These are phyloP conservation scores for Chelonia mydas DNA, from an alignment of 2,797 vertebrate genomes.

Conservation along the genomic window DNA sequence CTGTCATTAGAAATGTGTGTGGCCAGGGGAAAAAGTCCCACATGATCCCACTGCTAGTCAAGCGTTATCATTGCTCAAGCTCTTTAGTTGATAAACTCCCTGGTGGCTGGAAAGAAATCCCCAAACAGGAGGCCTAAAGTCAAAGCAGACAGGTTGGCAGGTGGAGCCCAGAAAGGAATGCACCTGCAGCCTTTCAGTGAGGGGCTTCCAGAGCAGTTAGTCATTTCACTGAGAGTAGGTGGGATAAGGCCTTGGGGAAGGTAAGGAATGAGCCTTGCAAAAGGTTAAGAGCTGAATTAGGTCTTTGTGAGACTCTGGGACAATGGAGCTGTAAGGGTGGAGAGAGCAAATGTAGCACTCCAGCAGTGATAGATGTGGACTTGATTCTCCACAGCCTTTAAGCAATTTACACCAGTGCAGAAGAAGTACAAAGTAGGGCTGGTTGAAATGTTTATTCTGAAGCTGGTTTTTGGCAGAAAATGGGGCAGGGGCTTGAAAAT, in stretches of 20 bases:
- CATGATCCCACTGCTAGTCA: constrained; percentile 50
- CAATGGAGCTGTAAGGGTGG: not conserved
- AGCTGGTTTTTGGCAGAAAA: not conserved
- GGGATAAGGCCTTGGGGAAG: not conserved
- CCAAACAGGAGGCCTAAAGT: not conserved
- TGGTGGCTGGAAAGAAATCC: not conserved
- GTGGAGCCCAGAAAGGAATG: not conserved
- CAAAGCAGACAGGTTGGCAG: not conserved
- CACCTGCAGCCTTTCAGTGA: not conserved
- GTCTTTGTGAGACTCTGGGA: not conserved
- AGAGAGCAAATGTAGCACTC: not conserved
- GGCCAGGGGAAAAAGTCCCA: constrained; percentile 56
- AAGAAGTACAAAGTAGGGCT: not conserved
- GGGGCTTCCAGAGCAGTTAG: not conserved
- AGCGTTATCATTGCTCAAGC: constrained; percentile 53
- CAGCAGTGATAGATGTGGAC: not conserved
- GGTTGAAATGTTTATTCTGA: not conserved
- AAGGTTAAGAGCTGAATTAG: not conserved
- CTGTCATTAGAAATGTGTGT: constrained; percentile 55
- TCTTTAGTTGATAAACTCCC: constrained; percentile 20
- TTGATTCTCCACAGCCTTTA: not conserved
- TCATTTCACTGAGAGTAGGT: not conserved
- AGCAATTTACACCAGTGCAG: not conserved
- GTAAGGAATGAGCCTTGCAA: not conserved
- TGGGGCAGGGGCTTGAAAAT: not conserved